A percentile compares a stretch with the other conserved stretches of the same genome.
Evolutionary conservation across 2,888 invertebrate genomes (phyloP).

Genomic region (Drosophila ezoana): DNA sequence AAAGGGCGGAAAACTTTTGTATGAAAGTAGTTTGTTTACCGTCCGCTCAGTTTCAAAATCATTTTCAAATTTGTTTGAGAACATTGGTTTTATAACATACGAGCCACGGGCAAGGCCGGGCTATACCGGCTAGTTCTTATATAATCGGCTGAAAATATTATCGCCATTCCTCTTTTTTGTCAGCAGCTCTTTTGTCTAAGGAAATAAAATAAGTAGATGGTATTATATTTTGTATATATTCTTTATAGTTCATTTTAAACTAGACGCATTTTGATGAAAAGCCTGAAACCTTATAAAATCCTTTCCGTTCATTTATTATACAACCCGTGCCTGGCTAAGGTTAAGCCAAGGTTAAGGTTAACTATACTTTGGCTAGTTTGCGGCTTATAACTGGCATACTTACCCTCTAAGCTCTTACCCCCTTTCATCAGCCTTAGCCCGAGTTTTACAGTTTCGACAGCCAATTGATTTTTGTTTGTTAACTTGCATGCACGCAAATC

Average conservation of each 20-base stretch:
- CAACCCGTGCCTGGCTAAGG: slow-evolving; percentile 19
- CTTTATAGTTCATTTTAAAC: not conserved
- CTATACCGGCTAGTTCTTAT: no score
- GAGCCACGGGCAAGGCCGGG: no score
- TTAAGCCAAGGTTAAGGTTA: slow-evolving; percentile 40
- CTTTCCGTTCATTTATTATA: not conserved
- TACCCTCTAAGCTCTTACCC: slow-evolving; percentile 1
- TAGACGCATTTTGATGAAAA: not conserved
- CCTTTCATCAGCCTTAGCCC: not conserved
- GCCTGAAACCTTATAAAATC: no score
- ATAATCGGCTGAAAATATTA: no score
- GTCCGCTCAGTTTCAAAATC: no score
- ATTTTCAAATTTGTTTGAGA: no score
- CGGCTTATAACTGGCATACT: slow-evolving; percentile 40
- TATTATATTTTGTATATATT: not conserved
- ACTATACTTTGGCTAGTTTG: slow-evolving; percentile 36
- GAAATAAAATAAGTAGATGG: no score
- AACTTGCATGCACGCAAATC: slow-evolving; percentile 66
- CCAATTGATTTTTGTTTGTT: slow-evolving; percentile 73
- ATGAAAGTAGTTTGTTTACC: no score
- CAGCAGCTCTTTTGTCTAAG: no score
- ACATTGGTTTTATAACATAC: no score
- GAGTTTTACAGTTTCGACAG: slow-evolving; percentile 26
- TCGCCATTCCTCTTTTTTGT: no score
- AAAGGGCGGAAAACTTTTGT: no score